Base-by-base conservation (phyloP, 2,888 invertebrate genomes). In the Gerris lacustris region DNA sequence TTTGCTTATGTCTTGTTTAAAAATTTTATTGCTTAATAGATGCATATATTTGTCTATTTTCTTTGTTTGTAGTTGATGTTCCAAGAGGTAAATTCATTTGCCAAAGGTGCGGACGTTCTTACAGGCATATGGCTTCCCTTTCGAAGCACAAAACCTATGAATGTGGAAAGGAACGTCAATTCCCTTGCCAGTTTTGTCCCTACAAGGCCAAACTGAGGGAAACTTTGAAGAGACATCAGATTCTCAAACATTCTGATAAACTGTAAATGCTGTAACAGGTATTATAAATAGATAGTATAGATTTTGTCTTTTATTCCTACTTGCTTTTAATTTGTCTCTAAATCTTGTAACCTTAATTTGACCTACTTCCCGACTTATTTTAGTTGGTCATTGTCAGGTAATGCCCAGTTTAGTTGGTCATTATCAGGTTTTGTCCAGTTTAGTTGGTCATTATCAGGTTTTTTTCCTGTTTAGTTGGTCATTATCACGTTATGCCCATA, bases 161-260 rank as follows among this genome's bases (percentile, higher is more conserved):
- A 45, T 71, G 83, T 74, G 68, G 68, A 5, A 68, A 68, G 15
- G 68, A 68, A n/a, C 47, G 45, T 7, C 17, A 43, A 9, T 47
- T 68, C 47, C 15, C 45, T 6, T 68, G 68, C 18, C 47, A 45
- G 9, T 68, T 47, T 68, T 68, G 68, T 47, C 17, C 43, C 55
- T 68, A 68, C 55, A 47, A 17, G 18, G 43, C 70, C 0, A 71
- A 71, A 43, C 45, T 45, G 11, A 68, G 18, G 31, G 55, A 55
- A 11, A 55, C 9, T 15, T 15, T 55, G 55, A 55, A 55, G 15
- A 9, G 55, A 11, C 55, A 55, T 15, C 11, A 11, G 5, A 55
- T 55, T 55, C 55, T 55, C 55, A 55, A 55, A 55, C 55, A 55
- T 5, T 44, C 31, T 17, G 71, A 9, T 17, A n/a, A n/a, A n/a